Evolutionary conservation across 2,797 vertebrate genomes (phyloP).

Genomic region (Anguilla pacifica): DNA sequence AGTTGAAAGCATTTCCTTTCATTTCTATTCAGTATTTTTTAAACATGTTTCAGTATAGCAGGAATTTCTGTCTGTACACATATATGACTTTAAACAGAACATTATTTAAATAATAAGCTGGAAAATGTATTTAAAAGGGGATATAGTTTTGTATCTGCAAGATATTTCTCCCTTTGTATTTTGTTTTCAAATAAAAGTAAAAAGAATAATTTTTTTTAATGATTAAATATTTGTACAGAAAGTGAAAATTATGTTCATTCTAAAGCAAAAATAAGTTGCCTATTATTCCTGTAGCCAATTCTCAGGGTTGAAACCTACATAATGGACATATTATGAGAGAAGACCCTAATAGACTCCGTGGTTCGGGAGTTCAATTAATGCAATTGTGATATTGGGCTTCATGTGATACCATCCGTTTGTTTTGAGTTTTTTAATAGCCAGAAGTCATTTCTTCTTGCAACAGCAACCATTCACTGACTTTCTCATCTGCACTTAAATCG

Average conservation of each 20-base stretch:
- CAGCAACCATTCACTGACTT: not conserved
- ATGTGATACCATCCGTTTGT: not conserved
- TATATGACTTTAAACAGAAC: not conserved
- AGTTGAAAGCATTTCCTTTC: constrained; percentile 71
- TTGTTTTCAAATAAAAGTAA: not conserved
- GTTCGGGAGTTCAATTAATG: not conserved
- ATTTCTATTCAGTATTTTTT: constrained; percentile 50
- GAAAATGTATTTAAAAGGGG: not conserved
- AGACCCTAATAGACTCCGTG: not conserved
- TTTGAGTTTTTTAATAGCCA: not conserved
- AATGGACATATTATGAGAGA: not conserved
- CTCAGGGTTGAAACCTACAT: not conserved
- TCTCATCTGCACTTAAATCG: not conserved
- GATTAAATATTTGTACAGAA: not conserved
- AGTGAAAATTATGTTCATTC: not conserved
- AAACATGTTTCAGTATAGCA: not conserved
- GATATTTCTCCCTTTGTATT: not conserved
- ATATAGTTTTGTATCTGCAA: not conserved
- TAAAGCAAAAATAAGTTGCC: not conserved
- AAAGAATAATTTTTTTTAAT: too few relatives aligned
- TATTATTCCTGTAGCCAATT: not conserved
- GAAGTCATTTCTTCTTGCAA: too few relatives aligned
- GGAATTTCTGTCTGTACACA: constrained; percentile 22
- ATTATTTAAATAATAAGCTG: not conserved
- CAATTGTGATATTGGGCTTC: not conserved